Percentiles rank a stretch among this genome's conserved stretches.
These are phyloP conservation scores for Amphiduros pacificus DNA, from an alignment of 2,888 invertebrate species.

Conservation along the genomic window DNA sequence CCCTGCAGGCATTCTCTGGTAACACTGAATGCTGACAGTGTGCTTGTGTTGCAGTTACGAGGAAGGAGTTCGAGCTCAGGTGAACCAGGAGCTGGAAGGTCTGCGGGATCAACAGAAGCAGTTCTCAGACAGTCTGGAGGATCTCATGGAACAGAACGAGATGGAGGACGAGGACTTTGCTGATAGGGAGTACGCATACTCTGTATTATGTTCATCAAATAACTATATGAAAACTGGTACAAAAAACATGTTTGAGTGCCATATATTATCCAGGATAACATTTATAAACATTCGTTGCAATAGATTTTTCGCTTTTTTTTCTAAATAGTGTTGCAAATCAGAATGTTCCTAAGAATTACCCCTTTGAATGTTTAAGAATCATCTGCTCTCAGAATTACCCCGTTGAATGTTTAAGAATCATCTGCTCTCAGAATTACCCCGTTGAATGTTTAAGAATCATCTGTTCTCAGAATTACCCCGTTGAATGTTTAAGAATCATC, in stretches of 20 bases:
- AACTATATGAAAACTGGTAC: not conserved
- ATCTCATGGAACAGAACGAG: constrained; percentile 46
- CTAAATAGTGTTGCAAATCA: not conserved
- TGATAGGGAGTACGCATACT: not conserved
- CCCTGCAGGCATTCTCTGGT: too few species aligned
- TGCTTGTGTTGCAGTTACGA: constrained; percentile 45
- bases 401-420: not conserved
- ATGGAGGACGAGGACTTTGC: constrained; percentile 9
- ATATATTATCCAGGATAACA: not conserved
- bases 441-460: too few species aligned
- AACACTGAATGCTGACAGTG: too few species aligned
- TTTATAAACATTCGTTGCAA: too few species aligned
- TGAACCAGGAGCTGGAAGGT: constrained; percentile 40
- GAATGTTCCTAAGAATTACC: not conserved
- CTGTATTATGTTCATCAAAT: not conserved
- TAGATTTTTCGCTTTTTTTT: not conserved
- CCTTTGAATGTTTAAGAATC: not conserved
- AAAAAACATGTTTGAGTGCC: not conserved
- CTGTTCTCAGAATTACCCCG: too few species aligned
- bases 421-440: not conserved
- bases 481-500: too few species aligned
- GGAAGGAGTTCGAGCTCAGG: constrained; percentile 44
- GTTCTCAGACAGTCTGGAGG: constrained; percentile 42
- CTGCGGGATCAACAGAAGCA: constrained; percentile 46
- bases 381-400: not conserved